These are phyloP conservation scores for Jacana jacana DNA, from an alignment of 2,113 vertebrate species.

Conservation along the genomic window DNA sequence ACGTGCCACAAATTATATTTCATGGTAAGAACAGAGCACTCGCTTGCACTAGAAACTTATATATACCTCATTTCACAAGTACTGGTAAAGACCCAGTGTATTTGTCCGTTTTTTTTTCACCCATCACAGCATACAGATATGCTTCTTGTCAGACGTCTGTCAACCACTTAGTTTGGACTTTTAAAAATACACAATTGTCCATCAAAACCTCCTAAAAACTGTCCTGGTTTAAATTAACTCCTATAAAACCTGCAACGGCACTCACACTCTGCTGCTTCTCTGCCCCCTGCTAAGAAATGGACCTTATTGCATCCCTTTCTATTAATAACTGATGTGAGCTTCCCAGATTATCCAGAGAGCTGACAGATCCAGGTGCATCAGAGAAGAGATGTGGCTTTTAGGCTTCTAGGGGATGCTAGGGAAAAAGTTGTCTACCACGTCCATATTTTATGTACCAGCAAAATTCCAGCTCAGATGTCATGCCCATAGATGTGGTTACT, in stretches of 20 bases:
- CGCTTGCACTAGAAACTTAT: background rate
- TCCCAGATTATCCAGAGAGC: background rate
- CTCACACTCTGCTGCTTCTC: background rate
- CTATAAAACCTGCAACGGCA: background rate
- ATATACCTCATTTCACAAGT: background rate
- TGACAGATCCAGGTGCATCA: background rate
- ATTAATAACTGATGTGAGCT: background rate
- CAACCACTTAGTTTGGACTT: background rate
- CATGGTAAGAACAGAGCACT: background rate
- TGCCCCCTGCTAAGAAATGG: background rate
- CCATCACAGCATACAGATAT: background rate
- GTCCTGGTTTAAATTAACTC: background rate
- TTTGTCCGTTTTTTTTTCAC: background rate
- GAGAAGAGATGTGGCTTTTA: background rate
- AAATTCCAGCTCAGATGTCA: background rate
- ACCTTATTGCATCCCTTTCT: background rate
- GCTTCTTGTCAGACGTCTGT: background rate
- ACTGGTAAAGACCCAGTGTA: too few species aligned
- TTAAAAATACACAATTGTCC: background rate
- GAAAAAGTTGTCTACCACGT: fast-evolving
- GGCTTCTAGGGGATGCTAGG: background rate
- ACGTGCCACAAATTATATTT: background rate
- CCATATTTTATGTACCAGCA: background rate
- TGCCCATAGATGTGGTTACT: background rate
- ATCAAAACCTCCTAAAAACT: background rate